A percentile compares a stretch with the other conserved stretches of the same genome.
phyloP scores from a whole-genome alignment of 2,113 vertebrate species.

The Melanocharis versteri region DNA sequence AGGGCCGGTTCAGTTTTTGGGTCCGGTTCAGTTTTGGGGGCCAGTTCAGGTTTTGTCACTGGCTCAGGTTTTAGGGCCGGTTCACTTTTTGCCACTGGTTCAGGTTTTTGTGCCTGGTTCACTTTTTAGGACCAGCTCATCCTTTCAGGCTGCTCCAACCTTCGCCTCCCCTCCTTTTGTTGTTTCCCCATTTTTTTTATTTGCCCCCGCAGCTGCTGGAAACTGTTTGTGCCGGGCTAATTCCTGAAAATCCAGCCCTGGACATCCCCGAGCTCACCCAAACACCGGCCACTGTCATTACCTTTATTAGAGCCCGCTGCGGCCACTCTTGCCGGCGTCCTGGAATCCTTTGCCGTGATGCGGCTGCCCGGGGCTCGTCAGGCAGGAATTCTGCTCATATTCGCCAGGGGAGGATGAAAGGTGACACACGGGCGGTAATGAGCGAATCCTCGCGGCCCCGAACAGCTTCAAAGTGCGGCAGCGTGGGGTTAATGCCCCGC shows the following conservation, averaged over 20 bases:
- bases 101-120: neutral
- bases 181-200: too few species aligned
- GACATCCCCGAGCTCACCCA: neutral
- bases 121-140: neutral
- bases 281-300: neutral
- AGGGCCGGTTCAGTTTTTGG: neutral
- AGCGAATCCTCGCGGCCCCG: neutral
- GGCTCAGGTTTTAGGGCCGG: rapidly evolving
- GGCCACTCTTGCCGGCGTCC: neutral
- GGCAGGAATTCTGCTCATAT: constrained; percentile 5
- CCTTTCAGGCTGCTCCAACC: neutral
- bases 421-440: constrained; percentile 7
- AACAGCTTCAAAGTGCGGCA: constrained; percentile 10
- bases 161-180: neutral
- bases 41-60: neutral
- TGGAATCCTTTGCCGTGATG: constrained; percentile 36
- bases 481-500: neutral
- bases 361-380: neutral
- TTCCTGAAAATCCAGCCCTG: constrained; percentile 15
- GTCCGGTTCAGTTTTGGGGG: neutral
- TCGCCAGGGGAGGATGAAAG: constrained; percentile 48
- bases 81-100: neutral
- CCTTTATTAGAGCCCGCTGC: neutral
- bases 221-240: neutral
- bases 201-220: neutral